A percentile compares a stretch with the other conserved stretches of the same genome.
These are phyloP conservation scores for Hyaena hyaena DNA, from an alignment of 2,113 vertebrate species.

Conservation along the genomic window DNA sequence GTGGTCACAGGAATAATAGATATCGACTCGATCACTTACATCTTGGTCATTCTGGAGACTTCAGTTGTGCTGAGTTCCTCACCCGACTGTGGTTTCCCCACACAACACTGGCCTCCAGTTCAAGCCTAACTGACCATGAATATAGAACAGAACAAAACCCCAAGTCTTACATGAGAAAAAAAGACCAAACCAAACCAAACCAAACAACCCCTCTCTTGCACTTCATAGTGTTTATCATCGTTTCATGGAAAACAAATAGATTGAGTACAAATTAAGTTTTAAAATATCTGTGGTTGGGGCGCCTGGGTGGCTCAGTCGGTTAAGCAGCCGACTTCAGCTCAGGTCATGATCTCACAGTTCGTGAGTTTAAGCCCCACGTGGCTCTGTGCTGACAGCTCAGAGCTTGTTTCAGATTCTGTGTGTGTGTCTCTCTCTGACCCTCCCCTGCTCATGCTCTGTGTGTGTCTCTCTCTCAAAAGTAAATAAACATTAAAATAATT, in stretches of 20 bases:
- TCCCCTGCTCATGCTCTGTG: too few relatives aligned
- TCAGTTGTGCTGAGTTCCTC: background rate
- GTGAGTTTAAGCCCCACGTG: too few relatives aligned
- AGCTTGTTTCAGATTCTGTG: too few relatives aligned
- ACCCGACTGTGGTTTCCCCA: background rate
- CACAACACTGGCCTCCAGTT: background rate
- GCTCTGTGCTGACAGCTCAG: too few relatives aligned
- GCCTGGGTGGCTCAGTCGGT: too few relatives aligned
- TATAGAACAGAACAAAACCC: background rate
- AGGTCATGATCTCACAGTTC: too few relatives aligned
- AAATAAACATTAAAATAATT: too few relatives aligned
- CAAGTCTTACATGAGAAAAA: background rate
- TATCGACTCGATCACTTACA: background rate
- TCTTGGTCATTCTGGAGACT: fast-evolving
- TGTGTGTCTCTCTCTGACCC: too few relatives aligned
- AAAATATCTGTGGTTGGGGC: background rate
- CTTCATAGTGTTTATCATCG: background rate
- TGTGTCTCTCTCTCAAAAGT: too few relatives aligned
- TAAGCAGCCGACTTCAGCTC: too few relatives aligned
- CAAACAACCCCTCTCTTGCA: too few relatives aligned
- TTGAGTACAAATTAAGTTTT: background rate
- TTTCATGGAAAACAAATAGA: background rate
- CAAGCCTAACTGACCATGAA: background rate
- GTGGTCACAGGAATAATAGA: background rate
- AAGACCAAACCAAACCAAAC: background rate